Evolutionary conservation across 1,140 invertebrate species (phyloP).

Genomic region (Asobara japonica): DNA sequence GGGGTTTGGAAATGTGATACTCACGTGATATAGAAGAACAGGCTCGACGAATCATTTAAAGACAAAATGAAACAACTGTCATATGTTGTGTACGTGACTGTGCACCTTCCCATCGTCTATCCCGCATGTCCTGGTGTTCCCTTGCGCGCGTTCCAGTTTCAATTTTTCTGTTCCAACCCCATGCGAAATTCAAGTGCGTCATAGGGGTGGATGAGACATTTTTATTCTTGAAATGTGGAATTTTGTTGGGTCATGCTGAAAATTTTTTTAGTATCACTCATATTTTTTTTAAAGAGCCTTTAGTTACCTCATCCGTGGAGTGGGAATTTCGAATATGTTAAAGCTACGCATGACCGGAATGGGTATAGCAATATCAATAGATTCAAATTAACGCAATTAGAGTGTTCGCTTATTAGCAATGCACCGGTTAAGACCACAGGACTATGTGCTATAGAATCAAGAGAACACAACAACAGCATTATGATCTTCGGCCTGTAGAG

Average conservation of each 20-base stretch:
- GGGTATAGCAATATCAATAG: too few relatives aligned
- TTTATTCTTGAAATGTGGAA: slow-evolving; percentile 31
- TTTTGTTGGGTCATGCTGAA: not conserved
- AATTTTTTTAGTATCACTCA: too few relatives aligned
- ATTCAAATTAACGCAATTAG: too few relatives aligned
- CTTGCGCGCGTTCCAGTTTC: slow-evolving; percentile 12
- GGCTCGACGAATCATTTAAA: not conserved
- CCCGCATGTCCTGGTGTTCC: slow-evolving; percentile 16
- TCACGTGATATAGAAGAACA: not conserved
- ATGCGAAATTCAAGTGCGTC: not conserved
- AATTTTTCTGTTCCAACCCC: not conserved
- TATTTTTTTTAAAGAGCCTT: too few relatives aligned
- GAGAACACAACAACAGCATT: too few relatives aligned
- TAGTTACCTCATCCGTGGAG: too few relatives aligned
- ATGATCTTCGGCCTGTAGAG: too few relatives aligned
- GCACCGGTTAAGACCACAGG: too few relatives aligned
- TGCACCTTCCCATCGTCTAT: slow-evolving; percentile 18
- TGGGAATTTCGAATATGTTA: too few relatives aligned
- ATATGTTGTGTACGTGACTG: slow-evolving; percentile 14
- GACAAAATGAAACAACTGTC: not conserved
- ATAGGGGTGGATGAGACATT: slow-evolving; percentile 29
- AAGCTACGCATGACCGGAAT: too few relatives aligned
- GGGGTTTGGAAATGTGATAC: not conserved
- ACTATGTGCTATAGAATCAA: too few relatives aligned
- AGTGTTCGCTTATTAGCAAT: too few relatives aligned